phyloP scores from a whole-genome alignment of 2,888 invertebrate species.

The Xestia xanthographa region DNA sequence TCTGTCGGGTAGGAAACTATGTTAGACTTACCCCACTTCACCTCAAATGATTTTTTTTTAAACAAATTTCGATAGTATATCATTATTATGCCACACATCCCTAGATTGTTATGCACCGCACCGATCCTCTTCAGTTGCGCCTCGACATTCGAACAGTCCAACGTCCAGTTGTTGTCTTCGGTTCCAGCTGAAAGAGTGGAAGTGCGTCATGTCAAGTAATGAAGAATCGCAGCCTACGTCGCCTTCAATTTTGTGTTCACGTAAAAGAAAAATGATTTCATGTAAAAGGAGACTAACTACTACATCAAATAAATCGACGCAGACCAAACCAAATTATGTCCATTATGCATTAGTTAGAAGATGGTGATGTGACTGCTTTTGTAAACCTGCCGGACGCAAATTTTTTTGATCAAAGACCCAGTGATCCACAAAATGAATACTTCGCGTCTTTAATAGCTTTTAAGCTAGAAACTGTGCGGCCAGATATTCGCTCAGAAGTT shows the following conservation, averaged over 20 bases:
- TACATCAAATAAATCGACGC: slow-evolving; percentile 12
- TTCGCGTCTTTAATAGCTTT: slow-evolving; percentile 28
- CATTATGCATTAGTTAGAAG: not conserved
- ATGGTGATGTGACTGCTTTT: slow-evolving; percentile 26
- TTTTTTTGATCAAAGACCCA: slow-evolving; percentile 26
- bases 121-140: too few relatives aligned
- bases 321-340: slow-evolving; percentile 12
- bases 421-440: slow-evolving; percentile 18
- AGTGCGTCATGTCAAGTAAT: slow-evolving; percentile 12
- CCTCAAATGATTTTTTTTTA: too few relatives aligned
- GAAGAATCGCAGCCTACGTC: slow-evolving; percentile 15
- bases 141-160: too few relatives aligned
- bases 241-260: slow-evolving; percentile 12
- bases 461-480: slow-evolving; percentile 11
- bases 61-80: too few relatives aligned
- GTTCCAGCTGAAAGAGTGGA: slow-evolving; percentile 11
- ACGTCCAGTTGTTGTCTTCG: not conserved
- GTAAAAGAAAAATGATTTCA: slow-evolving; percentile 2
- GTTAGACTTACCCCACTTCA: too few relatives aligned
- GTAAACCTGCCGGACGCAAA: slow-evolving; percentile 7
- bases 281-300: too few relatives aligned
- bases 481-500: not conserved
- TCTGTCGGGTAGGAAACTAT: too few relatives aligned
- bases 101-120: too few relatives aligned
- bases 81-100: slow-evolving; percentile 13